Conservation (phyloP, 2,888 invertebrate genomes). For the Erpobdella octoculata region DNA sequence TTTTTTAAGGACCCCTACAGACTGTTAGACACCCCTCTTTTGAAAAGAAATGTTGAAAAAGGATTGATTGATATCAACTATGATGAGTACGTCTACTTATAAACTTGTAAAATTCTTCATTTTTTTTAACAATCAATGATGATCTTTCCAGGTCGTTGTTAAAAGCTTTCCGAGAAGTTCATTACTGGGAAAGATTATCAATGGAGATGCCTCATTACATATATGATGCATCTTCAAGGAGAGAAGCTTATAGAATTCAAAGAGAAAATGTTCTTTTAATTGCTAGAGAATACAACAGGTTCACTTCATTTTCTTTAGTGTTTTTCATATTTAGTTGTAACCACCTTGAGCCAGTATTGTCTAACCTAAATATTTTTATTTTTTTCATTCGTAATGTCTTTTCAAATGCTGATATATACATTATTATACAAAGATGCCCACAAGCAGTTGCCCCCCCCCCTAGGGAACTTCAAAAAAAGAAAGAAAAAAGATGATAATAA, state of each 20-base stretch:
- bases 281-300: conserved; percentile 53
- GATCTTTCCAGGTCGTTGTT: conserved; percentile 55
- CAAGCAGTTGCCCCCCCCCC: too few species aligned
- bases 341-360: too few species aligned
- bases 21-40: conserved; percentile 62
- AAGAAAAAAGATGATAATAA: too few species aligned
- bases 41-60: conserved; percentile 63
- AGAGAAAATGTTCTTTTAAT: conserved; percentile 51
- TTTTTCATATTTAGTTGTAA: too few species aligned
- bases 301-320: not conserved
- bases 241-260: conserved; percentile 48
- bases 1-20: conserved; percentile 48
- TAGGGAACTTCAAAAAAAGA: too few species aligned
- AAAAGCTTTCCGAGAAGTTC: conserved; percentile 65
- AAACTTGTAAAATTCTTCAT: not conserved
- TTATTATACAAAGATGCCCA: not conserved
- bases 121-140: not conserved
- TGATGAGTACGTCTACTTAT: conserved; percentile 58
- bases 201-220: conserved; percentile 66
- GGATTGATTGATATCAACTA: conserved; percentile 66
- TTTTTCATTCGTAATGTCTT: too few species aligned
- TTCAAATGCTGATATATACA: not conserved
- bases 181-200: conserved; percentile 66
- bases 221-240: conserved; percentile 58
- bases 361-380: too few species aligned